Evolutionary conservation across 92 coral and sea anemone genomes (phyloP).

Genomic region (Heteractis magnifica): DNA sequence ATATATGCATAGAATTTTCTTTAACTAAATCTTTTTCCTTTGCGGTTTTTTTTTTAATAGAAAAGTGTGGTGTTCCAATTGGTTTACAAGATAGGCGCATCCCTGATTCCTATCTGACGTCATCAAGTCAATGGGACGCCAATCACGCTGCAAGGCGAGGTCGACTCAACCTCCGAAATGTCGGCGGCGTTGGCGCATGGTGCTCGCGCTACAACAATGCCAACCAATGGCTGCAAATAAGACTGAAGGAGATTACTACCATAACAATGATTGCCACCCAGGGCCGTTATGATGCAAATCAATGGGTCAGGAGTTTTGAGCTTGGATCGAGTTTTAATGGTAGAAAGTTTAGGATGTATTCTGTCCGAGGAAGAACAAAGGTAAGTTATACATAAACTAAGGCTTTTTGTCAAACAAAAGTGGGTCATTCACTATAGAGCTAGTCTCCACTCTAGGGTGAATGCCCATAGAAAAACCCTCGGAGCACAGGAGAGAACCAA

Average conservation of each 20-base stretch:
- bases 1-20: neutral
- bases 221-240: constrained; percentile 77
- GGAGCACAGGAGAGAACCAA: too few species aligned
- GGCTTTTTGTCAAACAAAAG: too few species aligned
- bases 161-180: constrained; percentile 64
- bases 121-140: constrained; percentile 68
- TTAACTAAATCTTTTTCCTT: neutral
- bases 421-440: too few species aligned
- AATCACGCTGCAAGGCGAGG: constrained; percentile 77
- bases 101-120: constrained; percentile 49
- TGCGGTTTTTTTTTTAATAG: constrained; percentile 5
- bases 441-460: too few species aligned
- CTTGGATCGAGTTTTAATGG: constrained; percentile 57
- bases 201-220: constrained; percentile 72
- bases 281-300: constrained; percentile 82
- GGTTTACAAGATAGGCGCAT: constrained; percentile 83
- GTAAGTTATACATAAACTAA: neutral
- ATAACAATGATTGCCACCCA: constrained; percentile 73
- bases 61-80: constrained; percentile 58
- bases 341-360: constrained; percentile 42
- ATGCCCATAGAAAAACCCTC: too few species aligned
- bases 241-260: constrained; percentile 57
- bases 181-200: constrained; percentile 86
- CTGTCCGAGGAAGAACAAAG: constrained; percentile 48
- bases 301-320: constrained; percentile 80